Conservation (phyloP, 2,888 invertebrate genomes). For the Melipona bicolor region DNA sequence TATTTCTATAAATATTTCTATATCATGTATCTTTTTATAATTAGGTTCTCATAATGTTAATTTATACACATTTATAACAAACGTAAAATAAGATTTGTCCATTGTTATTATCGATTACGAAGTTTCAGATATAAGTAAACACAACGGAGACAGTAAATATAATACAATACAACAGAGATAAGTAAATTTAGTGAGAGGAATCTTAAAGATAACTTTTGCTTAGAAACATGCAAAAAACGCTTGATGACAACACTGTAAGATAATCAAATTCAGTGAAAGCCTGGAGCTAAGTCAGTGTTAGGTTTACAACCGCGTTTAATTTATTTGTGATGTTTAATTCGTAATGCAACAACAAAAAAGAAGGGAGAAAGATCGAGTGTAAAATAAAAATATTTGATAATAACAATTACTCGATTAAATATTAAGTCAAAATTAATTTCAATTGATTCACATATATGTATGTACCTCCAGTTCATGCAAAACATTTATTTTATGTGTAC, state of each 20-base stretch:
- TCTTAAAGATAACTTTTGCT: conserved; percentile 20
- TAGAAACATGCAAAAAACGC: conserved; percentile 9
- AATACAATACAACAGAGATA: not conserved
- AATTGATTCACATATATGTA: not conserved
- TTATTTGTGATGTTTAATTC: not conserved
- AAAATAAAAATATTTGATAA: conserved; percentile 1
- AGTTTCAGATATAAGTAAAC: not conserved
- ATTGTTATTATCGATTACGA: not conserved
- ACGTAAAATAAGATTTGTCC: not conserved
- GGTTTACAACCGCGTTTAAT: conserved; percentile 22
- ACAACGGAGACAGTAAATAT: not conserved
- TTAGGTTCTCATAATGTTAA: not conserved
- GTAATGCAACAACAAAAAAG: not conserved
- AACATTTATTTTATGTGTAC: not conserved
- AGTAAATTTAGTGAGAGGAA: not conserved
- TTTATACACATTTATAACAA: not conserved
- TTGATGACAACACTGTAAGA: conserved; percentile 26
- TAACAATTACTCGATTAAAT: not conserved
- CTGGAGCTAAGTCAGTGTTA: conserved; percentile 44
- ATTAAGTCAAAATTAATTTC: not conserved
- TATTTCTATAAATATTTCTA: not conserved
- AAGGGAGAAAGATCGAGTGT: not conserved
- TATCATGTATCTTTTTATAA: not conserved
- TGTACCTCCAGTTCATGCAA: not conserved
- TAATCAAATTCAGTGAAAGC: conserved; percentile 41